These are phyloP conservation scores for Azemiops feae DNA, from an alignment of 2,113 vertebrate species.

Conservation along the genomic window DNA sequence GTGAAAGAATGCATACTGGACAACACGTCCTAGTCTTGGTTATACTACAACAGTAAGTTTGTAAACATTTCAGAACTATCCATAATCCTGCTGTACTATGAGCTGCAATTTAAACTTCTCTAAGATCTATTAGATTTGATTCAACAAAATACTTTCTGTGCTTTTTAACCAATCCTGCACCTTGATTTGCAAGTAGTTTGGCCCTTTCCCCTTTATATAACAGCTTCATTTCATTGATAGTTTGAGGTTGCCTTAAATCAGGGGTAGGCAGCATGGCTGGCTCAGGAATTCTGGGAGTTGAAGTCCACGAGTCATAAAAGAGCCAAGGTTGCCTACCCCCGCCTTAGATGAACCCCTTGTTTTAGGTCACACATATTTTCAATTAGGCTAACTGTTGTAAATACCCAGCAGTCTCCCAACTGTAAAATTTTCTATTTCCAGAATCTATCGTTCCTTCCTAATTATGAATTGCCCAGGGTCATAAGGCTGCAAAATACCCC, in stretches of 20 bases:
- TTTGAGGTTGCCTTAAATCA: neutral
- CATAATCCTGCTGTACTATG: neutral
- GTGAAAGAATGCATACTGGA: neutral
- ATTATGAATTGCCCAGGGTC: neutral
- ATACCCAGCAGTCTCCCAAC: neutral
- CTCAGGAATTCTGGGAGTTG: too few relatives aligned
- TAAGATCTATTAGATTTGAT: neutral
- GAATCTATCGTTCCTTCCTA: neutral
- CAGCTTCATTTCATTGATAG: neutral
- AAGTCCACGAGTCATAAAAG: too few relatives aligned
- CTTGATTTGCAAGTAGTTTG: neutral
- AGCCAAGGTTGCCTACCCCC: too few relatives aligned
- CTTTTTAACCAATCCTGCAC: neutral
- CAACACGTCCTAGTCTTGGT: neutral
- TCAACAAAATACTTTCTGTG: neutral
- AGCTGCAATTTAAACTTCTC: neutral
- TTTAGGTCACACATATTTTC: neutral
- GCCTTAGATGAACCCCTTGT: neutral
- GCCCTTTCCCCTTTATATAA: neutral
- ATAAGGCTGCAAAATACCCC: neutral
- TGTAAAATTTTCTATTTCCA: neutral
- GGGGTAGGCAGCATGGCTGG: too few relatives aligned
- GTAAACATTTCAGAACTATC: neutral
- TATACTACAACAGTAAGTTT: neutral
- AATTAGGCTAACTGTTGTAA: neutral